These are phyloP conservation scores for Pogonomyrmex californicus DNA, from an alignment of 1,140 invertebrate genomes.

Conservation along the genomic window DNA sequence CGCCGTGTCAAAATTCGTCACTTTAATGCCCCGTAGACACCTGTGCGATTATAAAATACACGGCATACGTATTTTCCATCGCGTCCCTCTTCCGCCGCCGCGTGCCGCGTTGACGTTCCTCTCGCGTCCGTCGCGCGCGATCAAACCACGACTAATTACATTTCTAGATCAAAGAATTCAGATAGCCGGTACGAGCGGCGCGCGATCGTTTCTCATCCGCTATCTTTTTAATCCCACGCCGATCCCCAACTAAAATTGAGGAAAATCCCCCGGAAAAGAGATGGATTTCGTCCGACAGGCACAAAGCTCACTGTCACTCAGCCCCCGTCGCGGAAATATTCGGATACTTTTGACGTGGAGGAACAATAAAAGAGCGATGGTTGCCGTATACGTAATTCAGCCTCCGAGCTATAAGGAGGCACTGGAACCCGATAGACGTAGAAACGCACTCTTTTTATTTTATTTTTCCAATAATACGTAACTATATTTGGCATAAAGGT, in stretches of 20 bases:
- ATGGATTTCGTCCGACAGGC: slow-evolving; percentile 38
- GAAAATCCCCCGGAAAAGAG: slow-evolving; percentile 44
- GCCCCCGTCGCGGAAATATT: slow-evolving; percentile 46
- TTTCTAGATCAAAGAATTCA: slow-evolving; percentile 55
- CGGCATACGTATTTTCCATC: not conserved
- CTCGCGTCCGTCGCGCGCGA: slow-evolving; percentile 11
- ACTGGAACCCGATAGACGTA: not conserved
- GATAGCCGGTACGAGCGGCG: slow-evolving; percentile 22
- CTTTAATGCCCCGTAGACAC: slow-evolving; percentile 43
- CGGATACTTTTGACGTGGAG: slow-evolving; percentile 53
- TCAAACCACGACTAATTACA: slow-evolving; percentile 60
- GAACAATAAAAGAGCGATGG: slow-evolving; percentile 40
- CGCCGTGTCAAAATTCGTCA: slow-evolving; percentile 47
- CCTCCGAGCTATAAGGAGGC: not conserved
- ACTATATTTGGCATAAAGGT: slow-evolving; percentile 28
- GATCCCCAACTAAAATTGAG: slow-evolving; percentile 59
- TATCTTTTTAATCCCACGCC: slow-evolving; percentile 51
- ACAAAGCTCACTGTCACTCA: slow-evolving; percentile 55
- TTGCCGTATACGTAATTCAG: slow-evolving; percentile 43
- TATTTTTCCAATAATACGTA: slow-evolving; percentile 60
- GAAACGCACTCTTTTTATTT: slow-evolving; percentile 15
- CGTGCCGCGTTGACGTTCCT: not conserved
- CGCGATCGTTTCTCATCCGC: slow-evolving; percentile 34
- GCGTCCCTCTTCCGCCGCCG: not conserved
- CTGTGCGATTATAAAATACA: slow-evolving; percentile 38